A percentile compares a stretch with the other conserved stretches of the same genome.
These are phyloP conservation scores for Agrenia bidenticulata DNA, from an alignment of 2,888 invertebrate species.

Conservation along the genomic window DNA sequence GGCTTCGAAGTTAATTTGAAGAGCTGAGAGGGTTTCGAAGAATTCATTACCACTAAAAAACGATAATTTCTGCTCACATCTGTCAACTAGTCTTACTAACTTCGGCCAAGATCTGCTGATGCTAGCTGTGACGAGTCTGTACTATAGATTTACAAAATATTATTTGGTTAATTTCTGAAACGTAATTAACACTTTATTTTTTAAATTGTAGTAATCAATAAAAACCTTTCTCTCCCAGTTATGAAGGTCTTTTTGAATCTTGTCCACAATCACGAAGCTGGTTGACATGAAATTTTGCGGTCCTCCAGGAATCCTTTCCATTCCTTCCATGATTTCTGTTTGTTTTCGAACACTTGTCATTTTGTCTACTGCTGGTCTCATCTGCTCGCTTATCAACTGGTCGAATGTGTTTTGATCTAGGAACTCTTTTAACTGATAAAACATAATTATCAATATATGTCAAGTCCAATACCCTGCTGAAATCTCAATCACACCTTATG, in stretches of 20 bases:
- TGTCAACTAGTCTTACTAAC: background rate
- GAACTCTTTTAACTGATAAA: background rate
- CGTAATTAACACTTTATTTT: background rate
- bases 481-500: too few species aligned
- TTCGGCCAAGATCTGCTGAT: background rate
- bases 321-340: background rate
- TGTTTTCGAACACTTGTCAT: constrained; percentile 6
- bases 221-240: background rate
- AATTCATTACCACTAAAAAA: background rate
- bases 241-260: background rate
- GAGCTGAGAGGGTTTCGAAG: background rate
- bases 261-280: background rate
- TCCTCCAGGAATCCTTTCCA: constrained; percentile 5
- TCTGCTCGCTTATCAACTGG: background rate
- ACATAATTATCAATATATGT: too few species aligned
- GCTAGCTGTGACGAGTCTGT: background rate
- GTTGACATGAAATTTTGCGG: constrained; percentile 4
- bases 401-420: background rate
- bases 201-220: too few species aligned
- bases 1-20: background rate
- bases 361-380: background rate
- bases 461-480: too few species aligned
- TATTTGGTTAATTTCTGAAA: background rate
- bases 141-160: constrained; percentile 1
- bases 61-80: background rate